Evolutionary conservation across 1,140 invertebrate species (phyloP), one percentile per base, ranked within the genome.

Genomic region (Augochlora pura): DNA sequence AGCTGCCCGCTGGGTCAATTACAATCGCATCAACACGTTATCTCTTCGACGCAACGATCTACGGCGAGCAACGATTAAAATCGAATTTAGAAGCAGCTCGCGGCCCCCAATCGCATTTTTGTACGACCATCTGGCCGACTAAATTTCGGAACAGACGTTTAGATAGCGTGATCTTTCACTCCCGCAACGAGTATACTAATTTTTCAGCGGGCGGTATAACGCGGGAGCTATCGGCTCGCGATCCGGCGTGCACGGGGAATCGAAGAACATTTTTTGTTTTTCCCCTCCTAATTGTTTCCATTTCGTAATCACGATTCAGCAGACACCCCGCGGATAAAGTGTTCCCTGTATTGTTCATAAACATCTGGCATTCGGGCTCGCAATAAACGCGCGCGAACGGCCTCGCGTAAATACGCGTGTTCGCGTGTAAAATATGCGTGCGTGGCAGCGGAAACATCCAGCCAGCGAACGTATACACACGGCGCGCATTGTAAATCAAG

Each of bases 1-100:
- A 0, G 49, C 16, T 7, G 49, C 1, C 16, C 16, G 2, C 10
- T 42, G 38, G 62, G 68, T 59, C 68, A 73, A 82, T 82, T 82
- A 74, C 69, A 79, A 82, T 79, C 80, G 49, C 72, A 82, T 82
- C 64, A 80, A 16, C 64, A 10, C 42, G 42, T 46, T 46, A 46
- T 46, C 42, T 46, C 42, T 10, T 12, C 10, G 9, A 12, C 2
- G 14, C 42, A 2, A 10, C 3, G 10, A 46, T 14, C 14, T 46
- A 14, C 21, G 21, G 12, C 14, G 1, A 21, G 27, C 49, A 38
- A 57, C 27, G 67, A 69, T 57, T 32, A 38, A 57, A 38, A 69
- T 69, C 27, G 7, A 7, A 57, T 69, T 69, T 39, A 23, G n/a
- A 12, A 9, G 1, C 2, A 39, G 64, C 12, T 46, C 1, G 10